Conservation (phyloP, 2,888 invertebrate genomes). For the Rhagophthalmus giganteus region DNA sequence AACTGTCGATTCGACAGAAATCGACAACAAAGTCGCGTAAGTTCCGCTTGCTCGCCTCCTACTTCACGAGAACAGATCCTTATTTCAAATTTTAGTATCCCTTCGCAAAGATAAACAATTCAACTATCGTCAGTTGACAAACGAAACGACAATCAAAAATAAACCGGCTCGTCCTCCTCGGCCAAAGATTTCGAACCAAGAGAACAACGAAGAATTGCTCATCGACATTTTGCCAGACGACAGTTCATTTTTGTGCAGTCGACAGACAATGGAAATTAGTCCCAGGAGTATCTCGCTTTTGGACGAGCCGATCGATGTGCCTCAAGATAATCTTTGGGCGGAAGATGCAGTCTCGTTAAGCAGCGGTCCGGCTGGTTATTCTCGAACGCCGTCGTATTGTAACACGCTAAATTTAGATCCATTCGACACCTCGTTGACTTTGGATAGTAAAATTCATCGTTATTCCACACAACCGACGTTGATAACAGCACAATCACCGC, state of each 20-base stretch:
- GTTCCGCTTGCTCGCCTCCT: too few relatives aligned
- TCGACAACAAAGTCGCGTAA: slow-evolving; percentile 3
- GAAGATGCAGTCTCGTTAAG: slow-evolving; percentile 20
- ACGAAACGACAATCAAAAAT: slow-evolving; percentile 60
- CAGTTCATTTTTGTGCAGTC: slow-evolving; percentile 6
- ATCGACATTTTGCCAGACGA: slow-evolving; percentile 74
- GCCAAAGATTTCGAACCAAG: slow-evolving; percentile 41
- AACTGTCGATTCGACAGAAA: slow-evolving; percentile 56
- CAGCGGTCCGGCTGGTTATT: slow-evolving; percentile 56
- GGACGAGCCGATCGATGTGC: slow-evolving; percentile 75
- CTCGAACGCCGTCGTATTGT: slow-evolving; percentile 56
- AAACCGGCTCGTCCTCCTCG: slow-evolving; percentile 56
- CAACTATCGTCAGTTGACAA: slow-evolving; percentile 79
- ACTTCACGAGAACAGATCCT: too few relatives aligned
- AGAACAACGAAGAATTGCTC: slow-evolving; percentile 64
- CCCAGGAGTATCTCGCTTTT: slow-evolving; percentile 60
- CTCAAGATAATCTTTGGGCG: slow-evolving; percentile 54
- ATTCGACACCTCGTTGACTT: slow-evolving; percentile 64
- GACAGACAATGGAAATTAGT: slow-evolving; percentile 25
- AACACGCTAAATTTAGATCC: slow-evolving; percentile 62
- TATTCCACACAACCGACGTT: slow-evolving; percentile 4
- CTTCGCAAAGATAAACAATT: slow-evolving; percentile 65
- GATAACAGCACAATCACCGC: background rate
- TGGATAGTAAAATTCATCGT: slow-evolving; percentile 2
- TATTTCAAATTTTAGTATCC: slow-evolving; percentile 28